A percentile compares a stretch with the other conserved stretches of the same genome.
Conservation (phyloP, 2,113 vertebrate genomes). For the Oncorhynchus masou region DNA sequence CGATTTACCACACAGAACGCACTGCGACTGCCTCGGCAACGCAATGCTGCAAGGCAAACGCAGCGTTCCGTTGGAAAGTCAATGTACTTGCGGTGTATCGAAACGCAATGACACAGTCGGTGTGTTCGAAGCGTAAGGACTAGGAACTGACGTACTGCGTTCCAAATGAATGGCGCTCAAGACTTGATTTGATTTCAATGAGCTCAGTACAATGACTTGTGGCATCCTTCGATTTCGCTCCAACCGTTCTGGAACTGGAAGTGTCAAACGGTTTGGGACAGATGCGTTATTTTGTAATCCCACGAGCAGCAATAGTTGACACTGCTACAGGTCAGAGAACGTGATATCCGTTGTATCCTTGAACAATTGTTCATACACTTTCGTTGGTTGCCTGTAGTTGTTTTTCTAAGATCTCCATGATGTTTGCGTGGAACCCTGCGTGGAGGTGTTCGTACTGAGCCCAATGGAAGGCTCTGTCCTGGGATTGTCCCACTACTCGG, state of each 20-base stretch:
- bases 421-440: slow-evolving; percentile 62
- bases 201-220: slow-evolving; percentile 45
- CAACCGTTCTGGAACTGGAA: neutral
- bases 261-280: slow-evolving; percentile 64
- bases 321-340: slow-evolving; percentile 70
- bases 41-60: too few relatives aligned
- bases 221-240: neutral
- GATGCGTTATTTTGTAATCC: slow-evolving; percentile 71
- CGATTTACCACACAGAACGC: too few relatives aligned
- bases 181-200: slow-evolving; percentile 63
- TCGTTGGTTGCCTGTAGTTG: slow-evolving; percentile 62
- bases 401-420: slow-evolving; percentile 62
- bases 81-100: too few relatives aligned
- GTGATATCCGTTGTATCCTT: slow-evolving; percentile 32
- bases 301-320: slow-evolving; percentile 67
- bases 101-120: too few relatives aligned
- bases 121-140: slow-evolving; percentile 32
- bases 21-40: too few relatives aligned
- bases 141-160: slow-evolving; percentile 15
- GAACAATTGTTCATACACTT: slow-evolving; percentile 32
- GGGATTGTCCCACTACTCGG: slow-evolving; percentile 69
- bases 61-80: too few relatives aligned
- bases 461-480: slow-evolving; percentile 80
- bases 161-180: slow-evolving; percentile 34
- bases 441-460: slow-evolving; percentile 75